Base-by-base conservation (phyloP, 2,888 invertebrate genomes). In the Lagria hirta region DNA sequence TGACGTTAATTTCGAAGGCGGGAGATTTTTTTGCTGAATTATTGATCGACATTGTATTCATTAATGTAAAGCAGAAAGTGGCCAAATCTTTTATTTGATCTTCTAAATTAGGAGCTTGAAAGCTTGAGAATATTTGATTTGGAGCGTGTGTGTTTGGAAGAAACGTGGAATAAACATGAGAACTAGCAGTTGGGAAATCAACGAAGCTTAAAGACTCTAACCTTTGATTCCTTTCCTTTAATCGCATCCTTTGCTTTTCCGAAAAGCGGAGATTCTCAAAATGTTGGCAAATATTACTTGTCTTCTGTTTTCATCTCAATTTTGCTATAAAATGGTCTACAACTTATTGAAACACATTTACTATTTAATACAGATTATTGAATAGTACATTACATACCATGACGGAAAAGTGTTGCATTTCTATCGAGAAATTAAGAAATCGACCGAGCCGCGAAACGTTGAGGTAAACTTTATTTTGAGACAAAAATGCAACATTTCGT, bases 1-100 rank as follows among this genome's bases (percentile, higher is more conserved):
- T 58, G 64, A 63, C 64, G 55, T 66, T 69, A 68, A 69, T 69
- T 66, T 60, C 43, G 60, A 54, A 60, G 69, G 69, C 67, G 67
- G 62, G 58, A 48, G 34, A 15, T 20, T 53, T 48, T 54, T 51
- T 49, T 53, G 43, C n/a, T n/a, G n/a, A n/a, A n/a, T n/a, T n/a
- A n/a, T n/a, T n/a, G n/a, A n/a, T 18, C 7, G 18, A 18, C 5
- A 18, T 5, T 18, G 7, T 18, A 5, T 6, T 18, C 18, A 18
- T 1, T 18, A 6, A 18, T 18, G 13, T 18, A 37, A 12, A 21
- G 20, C 14, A 22, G 16, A 8, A 33, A 20, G n/a, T 33, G 20
- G 17, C 35, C 4, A 7, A 7, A 23, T 23, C 4, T 23, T 4
- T 23, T 8, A 23, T 23, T 23, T 23, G 4, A 8, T n/a, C 23